Evolutionary conservation across 1,140 invertebrate genomes (phyloP).

Genomic region (Cherax quadricarinatus): DNA sequence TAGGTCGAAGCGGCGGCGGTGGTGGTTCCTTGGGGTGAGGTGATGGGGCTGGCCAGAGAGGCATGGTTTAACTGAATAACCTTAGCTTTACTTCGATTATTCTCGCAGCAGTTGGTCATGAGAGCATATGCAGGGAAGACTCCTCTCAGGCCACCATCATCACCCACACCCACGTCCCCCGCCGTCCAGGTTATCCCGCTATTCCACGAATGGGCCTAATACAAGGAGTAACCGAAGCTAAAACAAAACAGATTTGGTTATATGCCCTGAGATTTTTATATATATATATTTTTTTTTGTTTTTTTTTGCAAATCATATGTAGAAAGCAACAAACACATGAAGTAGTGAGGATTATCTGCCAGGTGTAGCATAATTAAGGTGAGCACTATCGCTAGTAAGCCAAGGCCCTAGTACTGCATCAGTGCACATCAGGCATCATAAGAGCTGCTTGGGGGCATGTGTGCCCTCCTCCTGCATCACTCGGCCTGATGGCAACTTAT

Average conservation of each 20-base stretch:
- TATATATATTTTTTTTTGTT: conserved; percentile 33
- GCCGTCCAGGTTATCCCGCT: conserved; percentile 40
- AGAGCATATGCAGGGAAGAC: neutral
- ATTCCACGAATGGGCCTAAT: conserved; percentile 54
- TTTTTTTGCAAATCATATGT: conserved; percentile 44
- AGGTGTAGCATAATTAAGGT: conserved; percentile 50
- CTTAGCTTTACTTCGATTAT: conserved; percentile 6
- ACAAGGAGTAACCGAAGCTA: conserved; percentile 50
- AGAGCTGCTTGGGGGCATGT: neutral
- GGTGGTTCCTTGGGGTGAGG: conserved; percentile 17
- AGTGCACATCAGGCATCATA: conserved; percentile 37
- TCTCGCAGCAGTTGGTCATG: neutral
- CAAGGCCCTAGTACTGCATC: conserved; percentile 67
- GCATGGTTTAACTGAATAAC: neutral
- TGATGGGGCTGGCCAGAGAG: conserved; percentile 4
- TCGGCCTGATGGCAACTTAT: conserved; percentile 29
- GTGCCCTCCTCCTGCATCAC: conserved; percentile 1
- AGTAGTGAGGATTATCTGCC: conserved; percentile 43
- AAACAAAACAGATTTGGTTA: conserved; percentile 60
- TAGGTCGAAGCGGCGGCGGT: conserved; percentile 11
- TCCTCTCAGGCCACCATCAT: neutral
- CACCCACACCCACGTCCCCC: conserved; percentile 15
- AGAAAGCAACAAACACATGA: conserved; percentile 45
- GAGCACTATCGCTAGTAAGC: conserved; percentile 37
- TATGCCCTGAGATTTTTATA: conserved; percentile 59